These are phyloP conservation scores for Brachypteracias leptosomus DNA, from an alignment of 2,113 vertebrate species.

Conservation along the genomic window DNA sequence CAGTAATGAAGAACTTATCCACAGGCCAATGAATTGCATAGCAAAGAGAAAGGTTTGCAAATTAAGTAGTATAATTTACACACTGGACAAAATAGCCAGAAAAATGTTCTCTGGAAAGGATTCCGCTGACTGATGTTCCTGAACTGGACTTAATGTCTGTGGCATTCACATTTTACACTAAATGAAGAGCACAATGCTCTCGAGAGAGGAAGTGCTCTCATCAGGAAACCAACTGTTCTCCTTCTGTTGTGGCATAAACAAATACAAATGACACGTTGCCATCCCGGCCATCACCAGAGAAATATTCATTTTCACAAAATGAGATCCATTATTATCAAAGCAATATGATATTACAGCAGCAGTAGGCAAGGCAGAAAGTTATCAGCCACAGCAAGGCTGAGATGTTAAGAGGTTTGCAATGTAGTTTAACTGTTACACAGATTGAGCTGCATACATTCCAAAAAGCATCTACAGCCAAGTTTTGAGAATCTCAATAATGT, in stretches of 20 bases:
- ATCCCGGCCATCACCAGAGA: neutral
- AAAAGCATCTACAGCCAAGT: neutral
- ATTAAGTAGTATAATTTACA: neutral
- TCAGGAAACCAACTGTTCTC: conserved; percentile 12
- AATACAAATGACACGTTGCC: neutral
- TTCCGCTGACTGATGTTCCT: neutral
- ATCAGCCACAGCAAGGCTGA: neutral
- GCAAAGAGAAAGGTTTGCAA: neutral
- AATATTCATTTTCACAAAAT: neutral
- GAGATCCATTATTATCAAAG: neutral
- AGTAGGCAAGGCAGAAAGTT: neutral
- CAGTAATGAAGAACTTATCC: conserved; percentile 36
- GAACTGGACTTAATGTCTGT: neutral
- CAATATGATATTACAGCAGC: neutral
- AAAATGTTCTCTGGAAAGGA: neutral
- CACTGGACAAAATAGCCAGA: neutral
- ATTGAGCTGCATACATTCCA: neutral
- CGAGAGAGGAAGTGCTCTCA: neutral
- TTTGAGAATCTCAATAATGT: neutral
- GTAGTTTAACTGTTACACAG: neutral
- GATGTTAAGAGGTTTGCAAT: neutral
- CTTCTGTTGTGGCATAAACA: neutral
- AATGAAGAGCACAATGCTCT: neutral
- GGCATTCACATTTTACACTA: neutral
- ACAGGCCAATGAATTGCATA: conserved; percentile 2